Percentiles rank a stretch among this genome's conserved stretches.
Conservation (phyloP, 2,888 invertebrate species). For the Clepsis dumicolana region DNA sequence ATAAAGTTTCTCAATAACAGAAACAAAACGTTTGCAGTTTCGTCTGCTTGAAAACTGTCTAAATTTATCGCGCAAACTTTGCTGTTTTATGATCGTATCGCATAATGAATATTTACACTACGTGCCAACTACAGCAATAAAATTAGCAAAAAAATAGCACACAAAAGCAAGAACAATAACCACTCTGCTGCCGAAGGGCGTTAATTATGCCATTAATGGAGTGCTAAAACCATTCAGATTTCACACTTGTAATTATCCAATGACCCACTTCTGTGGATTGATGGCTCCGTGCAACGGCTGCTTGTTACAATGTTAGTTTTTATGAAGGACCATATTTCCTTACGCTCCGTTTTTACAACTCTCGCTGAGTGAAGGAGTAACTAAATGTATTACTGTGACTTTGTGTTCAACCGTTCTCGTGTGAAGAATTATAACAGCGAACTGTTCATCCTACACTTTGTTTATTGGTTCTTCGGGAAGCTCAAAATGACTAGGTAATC, state of each 20-base stretch:
- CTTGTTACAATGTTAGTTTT: constrained; percentile 59
- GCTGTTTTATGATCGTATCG: constrained; percentile 13
- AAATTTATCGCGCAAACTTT: constrained; percentile 13
- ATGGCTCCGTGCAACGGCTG: constrained; percentile 56
- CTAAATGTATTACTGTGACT: constrained; percentile 36
- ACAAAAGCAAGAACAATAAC: constrained; percentile 53
- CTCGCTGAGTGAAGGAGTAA: constrained; percentile 41
- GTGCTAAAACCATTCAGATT: constrained; percentile 62
- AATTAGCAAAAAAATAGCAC: constrained; percentile 31
- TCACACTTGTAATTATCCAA: constrained; percentile 53
- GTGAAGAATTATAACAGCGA: constrained; percentile 2
- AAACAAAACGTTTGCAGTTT: constrained; percentile 4
- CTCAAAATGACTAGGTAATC: background rate
- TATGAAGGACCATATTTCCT: constrained; percentile 57
- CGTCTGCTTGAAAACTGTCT: constrained; percentile 9
- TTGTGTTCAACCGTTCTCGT: constrained; percentile 20
- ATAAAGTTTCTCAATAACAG: constrained; percentile 4
- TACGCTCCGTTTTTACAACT: constrained; percentile 52
- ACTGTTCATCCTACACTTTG: background rate
- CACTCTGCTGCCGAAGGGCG: constrained; percentile 50
- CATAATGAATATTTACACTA: constrained; percentile 10
- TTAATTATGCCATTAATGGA: constrained; percentile 63
- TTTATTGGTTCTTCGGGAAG: background rate
- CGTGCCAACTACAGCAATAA: constrained; percentile 19
- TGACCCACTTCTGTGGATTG: constrained; percentile 53